Evolutionary conservation across 2,113 vertebrate genomes (phyloP).

Genomic region (Nymphicus hollandicus): DNA sequence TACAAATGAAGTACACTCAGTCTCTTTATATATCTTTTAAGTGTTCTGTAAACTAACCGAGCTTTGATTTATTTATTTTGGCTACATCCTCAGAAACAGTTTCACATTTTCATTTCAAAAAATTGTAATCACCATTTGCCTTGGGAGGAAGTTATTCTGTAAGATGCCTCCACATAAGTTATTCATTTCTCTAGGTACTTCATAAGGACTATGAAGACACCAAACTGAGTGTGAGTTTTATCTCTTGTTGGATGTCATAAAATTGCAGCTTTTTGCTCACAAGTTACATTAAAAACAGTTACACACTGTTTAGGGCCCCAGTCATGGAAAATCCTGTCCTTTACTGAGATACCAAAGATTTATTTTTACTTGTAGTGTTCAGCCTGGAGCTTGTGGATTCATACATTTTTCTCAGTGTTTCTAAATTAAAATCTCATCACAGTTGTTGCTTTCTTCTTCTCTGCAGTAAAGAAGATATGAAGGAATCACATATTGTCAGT

Average conservation of each 20-base stretch:
- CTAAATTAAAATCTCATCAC: constrained; percentile 22
- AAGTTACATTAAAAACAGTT: neutral
- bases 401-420: neutral
- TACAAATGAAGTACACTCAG: neutral
- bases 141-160: neutral
- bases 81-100: neutral
- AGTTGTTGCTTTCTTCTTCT: neutral
- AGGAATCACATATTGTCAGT: neutral
- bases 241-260: neutral
- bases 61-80: neutral
- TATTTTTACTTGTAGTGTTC: neutral
- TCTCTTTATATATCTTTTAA: neutral
- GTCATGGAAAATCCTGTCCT: neutral
- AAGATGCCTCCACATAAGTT: neutral
- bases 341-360: neutral
- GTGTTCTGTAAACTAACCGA: neutral
- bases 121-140: neutral
- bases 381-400: neutral
- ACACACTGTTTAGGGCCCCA: neutral
- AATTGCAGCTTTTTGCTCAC: neutral
- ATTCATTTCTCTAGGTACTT: neutral
- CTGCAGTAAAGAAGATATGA: neutral
- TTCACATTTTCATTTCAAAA: neutral
- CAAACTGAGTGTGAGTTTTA: neutral
- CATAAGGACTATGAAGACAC: neutral